These are phyloP conservation scores for Coptodon bakossiorum DNA, from an alignment of 2,113 vertebrate species.

Conservation along the genomic window DNA sequence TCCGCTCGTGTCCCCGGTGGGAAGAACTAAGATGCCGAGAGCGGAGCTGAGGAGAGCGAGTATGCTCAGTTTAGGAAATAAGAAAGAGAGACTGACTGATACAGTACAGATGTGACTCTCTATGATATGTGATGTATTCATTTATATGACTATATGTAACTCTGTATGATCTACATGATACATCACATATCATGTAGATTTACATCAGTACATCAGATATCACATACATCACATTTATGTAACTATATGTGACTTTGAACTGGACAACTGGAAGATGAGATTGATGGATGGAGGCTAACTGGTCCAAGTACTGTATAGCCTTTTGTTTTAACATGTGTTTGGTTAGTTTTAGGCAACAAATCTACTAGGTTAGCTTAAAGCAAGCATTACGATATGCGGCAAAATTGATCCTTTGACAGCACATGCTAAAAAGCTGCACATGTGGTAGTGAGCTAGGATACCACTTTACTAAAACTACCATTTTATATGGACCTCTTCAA, in stretches of 20 bases:
- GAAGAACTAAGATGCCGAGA: neutral
- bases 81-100: neutral
- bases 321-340: neutral
- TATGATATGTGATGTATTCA: neutral
- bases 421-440: neutral
- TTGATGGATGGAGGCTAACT: neutral
- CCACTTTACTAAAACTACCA: neutral
- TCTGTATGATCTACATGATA: neutral
- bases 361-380: neutral
- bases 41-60: neutral
- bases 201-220: neutral
- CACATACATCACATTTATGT: neutral
- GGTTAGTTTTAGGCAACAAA: neutral
- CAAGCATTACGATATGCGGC: fast-evolving
- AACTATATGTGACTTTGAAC: neutral
- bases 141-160: neutral
- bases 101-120: neutral
- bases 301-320: neutral
- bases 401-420: neutral
- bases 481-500: neutral
- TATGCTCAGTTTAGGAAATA: neutral
- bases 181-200: neutral
- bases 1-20: neutral
- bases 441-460: neutral
- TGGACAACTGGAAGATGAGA: neutral